These are phyloP conservation scores for Sceloporus undulatus DNA, from an alignment of 2,113 vertebrate species.

Conservation along the genomic window DNA sequence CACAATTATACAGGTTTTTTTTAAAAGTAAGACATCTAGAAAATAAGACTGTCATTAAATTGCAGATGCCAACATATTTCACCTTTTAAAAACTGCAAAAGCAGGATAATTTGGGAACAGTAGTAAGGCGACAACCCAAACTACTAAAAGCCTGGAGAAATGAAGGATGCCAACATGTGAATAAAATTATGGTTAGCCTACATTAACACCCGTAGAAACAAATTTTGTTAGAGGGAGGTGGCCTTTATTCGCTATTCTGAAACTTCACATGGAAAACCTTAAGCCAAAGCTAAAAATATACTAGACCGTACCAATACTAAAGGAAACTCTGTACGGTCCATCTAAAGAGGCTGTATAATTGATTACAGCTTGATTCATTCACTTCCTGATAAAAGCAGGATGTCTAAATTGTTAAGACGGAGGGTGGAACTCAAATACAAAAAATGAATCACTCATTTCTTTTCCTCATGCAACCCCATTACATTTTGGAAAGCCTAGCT, in stretches of 20 bases:
- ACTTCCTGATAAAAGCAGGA: background rate
- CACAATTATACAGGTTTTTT: background rate
- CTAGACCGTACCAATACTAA: slow-evolving; percentile 31
- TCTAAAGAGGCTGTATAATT: background rate
- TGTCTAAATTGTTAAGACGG: too few species aligned
- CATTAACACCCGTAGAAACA: slow-evolving; percentile 52
- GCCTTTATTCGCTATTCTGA: slow-evolving; percentile 35
- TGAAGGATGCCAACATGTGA: slow-evolving; percentile 9
- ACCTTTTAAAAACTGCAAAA: too few species aligned
- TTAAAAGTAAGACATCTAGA: background rate
- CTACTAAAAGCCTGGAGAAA: background rate
- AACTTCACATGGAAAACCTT: slow-evolving; percentile 21
- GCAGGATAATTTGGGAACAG: background rate
- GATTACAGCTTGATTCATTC: background rate
- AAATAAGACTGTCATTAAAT: background rate
- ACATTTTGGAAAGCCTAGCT: too few species aligned
- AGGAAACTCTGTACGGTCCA: slow-evolving; percentile 24
- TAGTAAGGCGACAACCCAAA: background rate
- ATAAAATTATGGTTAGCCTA: slow-evolving; percentile 46
- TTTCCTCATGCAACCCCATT: background rate
- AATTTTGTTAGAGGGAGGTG: slow-evolving; percentile 37
- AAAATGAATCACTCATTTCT: background rate
- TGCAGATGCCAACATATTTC: background rate
- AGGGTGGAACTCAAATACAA: background rate
- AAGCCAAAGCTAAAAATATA: slow-evolving; percentile 47